Evolutionary conservation across 1,140 invertebrate species (phyloP).

Genomic region (Drosophila paulistorum): DNA sequence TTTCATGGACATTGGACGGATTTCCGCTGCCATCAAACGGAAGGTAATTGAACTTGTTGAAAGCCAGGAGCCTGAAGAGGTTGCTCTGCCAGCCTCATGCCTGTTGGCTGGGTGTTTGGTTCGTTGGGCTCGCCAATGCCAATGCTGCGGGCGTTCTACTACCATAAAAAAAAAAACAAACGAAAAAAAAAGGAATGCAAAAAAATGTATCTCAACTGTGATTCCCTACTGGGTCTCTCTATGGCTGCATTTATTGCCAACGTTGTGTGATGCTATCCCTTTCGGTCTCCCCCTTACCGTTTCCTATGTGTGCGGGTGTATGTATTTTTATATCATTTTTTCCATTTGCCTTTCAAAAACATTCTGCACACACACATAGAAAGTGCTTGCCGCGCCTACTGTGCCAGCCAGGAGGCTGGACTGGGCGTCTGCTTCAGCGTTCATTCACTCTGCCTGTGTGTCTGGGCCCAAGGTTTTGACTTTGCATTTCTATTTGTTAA

Average conservation of each 20-base stretch:
- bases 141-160: slow-evolving; percentile 59
- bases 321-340: slow-evolving; percentile 41
- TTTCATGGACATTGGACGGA: slow-evolving; percentile 92
- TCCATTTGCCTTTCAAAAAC: slow-evolving; percentile 75
- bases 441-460: slow-evolving; percentile 68
- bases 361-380: slow-evolving; percentile 56
- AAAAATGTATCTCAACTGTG: slow-evolving; percentile 53
- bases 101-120: not conserved
- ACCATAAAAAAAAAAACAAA: slow-evolving; percentile 3
- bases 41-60: slow-evolving; percentile 85
- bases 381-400: slow-evolving; percentile 70
- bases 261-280: slow-evolving; percentile 6
- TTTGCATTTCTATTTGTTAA: slow-evolving; percentile 79
- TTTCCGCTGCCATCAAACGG: slow-evolving; percentile 89
- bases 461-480: slow-evolving; percentile 70
- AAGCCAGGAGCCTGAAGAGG: slow-evolving; percentile 36
- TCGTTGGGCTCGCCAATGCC: slow-evolving; percentile 55
- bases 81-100: not conserved
- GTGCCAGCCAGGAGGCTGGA: slow-evolving; percentile 9
- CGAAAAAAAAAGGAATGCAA: slow-evolving; percentile 11
- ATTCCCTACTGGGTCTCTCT: slow-evolving; percentile 47
- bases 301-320: slow-evolving; percentile 27
- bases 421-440: slow-evolving; percentile 64
- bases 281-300: not conserved
- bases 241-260: slow-evolving; percentile 71